Evolutionary conservation across 2,113 vertebrate genomes (phyloP).

Genomic region (Aythya baeri): DNA sequence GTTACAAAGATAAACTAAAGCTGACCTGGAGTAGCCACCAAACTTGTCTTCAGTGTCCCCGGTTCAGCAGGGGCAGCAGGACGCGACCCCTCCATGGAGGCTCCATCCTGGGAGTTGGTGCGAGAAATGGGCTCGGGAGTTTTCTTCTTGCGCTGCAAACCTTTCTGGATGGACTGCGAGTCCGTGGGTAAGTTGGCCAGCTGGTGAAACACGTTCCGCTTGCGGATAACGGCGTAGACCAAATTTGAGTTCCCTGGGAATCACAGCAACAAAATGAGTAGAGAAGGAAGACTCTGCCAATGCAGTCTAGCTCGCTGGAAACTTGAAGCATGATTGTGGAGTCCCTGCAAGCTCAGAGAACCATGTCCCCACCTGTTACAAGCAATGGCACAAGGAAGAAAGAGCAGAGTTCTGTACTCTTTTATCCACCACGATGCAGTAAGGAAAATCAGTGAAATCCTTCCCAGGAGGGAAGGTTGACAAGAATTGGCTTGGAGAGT

Average conservation of each 20-base stretch:
- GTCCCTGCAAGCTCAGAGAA: not conserved
- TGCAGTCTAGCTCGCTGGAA: not conserved
- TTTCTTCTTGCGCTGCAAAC: constrained; percentile 90
- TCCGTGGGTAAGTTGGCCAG: constrained; percentile 94
- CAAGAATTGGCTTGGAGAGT: not conserved
- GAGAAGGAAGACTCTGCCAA: not conserved
- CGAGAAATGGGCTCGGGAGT: constrained; percentile 89
- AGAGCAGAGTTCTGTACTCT: not conserved
- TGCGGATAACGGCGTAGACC: constrained; percentile 97
- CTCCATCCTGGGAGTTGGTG: constrained; percentile 90
- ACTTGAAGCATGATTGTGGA: not conserved
- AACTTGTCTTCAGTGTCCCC: constrained; percentile 91
- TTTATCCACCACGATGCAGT: not conserved
- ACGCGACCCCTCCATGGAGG: constrained; percentile 95
- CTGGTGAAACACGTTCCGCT: constrained; percentile 95
- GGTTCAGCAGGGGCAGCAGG: constrained; percentile 95
- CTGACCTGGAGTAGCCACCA: constrained; percentile 94
- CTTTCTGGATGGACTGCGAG: constrained; percentile 88
- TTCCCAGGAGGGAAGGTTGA: not conserved
- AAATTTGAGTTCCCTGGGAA: constrained; percentile 93
- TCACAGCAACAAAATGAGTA: not conserved
- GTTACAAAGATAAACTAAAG: not conserved
- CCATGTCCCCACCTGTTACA: not conserved
- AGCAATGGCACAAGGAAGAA: not conserved
- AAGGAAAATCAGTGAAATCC: not conserved